phyloP scores from a whole-genome alignment of 2,888 invertebrate genomes.

The Cryptocephalus primarius region DNA sequence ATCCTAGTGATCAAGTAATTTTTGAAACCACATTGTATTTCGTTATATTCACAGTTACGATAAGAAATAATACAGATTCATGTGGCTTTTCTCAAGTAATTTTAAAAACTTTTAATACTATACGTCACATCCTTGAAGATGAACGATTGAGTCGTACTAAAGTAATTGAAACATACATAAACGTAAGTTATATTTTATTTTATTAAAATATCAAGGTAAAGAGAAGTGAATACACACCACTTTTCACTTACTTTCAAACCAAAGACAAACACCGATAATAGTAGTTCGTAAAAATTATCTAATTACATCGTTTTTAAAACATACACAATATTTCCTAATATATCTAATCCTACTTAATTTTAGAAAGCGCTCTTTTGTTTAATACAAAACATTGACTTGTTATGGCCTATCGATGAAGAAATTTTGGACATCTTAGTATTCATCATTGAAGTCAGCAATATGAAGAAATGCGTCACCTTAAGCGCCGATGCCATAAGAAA shows the following conservation, averaged over 20 bases:
- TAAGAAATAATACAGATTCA: too few species aligned
- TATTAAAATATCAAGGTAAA: not conserved
- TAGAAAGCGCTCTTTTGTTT: conserved; percentile 14
- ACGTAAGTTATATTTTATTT: conserved; percentile 15
- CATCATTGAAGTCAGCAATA: conserved; percentile 21
- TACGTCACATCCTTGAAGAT: not conserved
- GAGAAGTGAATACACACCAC: too few species aligned
- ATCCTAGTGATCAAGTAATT: not conserved
- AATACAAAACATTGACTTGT: conserved; percentile 4
- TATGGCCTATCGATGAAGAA: conserved; percentile 11
- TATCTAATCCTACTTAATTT: conserved; percentile 3
- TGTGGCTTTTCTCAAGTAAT: not conserved
- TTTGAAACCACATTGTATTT: not conserved
- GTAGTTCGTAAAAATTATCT: too few species aligned
- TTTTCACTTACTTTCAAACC: too few species aligned
- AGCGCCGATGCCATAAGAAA: conserved; percentile 14
- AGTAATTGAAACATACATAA: conserved; percentile 20
- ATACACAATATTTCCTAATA: too few species aligned
- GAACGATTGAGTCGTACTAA: conserved; percentile 12
- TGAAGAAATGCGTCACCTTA: conserved; percentile 20
- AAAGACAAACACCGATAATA: too few species aligned
- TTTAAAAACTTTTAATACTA: conserved; percentile 5
- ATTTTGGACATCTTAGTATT: conserved; percentile 8
- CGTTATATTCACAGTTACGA: too few species aligned
- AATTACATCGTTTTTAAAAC: too few species aligned